Base-by-base conservation (phyloP, 2,113 vertebrate genomes). In the Semnopithecus entellus region DNA sequence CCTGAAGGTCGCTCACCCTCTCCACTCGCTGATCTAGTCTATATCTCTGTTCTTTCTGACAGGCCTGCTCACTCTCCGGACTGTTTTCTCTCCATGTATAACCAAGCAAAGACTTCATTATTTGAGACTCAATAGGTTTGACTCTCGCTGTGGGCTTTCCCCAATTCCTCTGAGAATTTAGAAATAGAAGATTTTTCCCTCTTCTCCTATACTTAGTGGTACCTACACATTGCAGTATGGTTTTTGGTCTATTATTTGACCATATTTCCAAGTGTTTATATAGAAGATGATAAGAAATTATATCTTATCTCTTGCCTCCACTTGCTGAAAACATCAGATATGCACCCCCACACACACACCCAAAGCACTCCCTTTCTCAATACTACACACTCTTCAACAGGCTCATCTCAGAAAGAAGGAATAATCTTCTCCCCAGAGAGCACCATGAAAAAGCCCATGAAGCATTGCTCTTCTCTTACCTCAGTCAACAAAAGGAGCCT, bases 1-100 rank as follows among this genome's bases (percentile, higher is more conserved):
- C 38, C 17, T 4, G 0, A 3, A 10, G 6, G 2, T 1, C 8
- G 14, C 10, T 25, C 38, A 0, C 35, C 66, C 11, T 66, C 43
- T 86, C 30, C n/a, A 12, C 25, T 6, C 40, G 40, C 45, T 25
- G 30, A 43, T 25, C 30, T 11, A 16, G n/a, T 38, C 57, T 16
- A 20, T 45, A 50, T 6, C 20, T 40, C 70, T 64, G 9, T 55
- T 17, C 10, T 88, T 94, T 70, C 23, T 52, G 11, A 64, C 38
- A 27, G 13, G 1, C 0, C 6, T 61, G 48, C 70, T 13, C 25
- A 22, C 25, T 72, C 23, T 16, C 45, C 64, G 17, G 30, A 35
- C 27, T 55, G 5, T 32, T 48, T 57, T 14, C 7, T 57, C 22
- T 95, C 40, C 45, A 59, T 82, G 20, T 79, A 32, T 32, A 94